Evolutionary conservation across 2,113 vertebrate species (phyloP).

Genomic region (Toxotes chatareus): DNA sequence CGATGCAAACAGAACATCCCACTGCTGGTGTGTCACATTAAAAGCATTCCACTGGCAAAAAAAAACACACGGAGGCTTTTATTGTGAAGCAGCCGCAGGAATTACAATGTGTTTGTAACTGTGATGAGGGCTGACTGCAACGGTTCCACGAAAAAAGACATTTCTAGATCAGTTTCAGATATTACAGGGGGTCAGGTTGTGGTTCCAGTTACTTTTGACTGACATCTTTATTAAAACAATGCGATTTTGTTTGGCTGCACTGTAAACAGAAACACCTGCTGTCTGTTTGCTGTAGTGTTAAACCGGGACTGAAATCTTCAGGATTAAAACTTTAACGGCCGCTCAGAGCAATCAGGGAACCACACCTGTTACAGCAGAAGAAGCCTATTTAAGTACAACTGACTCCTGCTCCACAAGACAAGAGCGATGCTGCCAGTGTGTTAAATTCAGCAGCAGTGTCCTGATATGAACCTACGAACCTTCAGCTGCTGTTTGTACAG

Average conservation of each 20-base stretch:
- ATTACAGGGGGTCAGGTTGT: not conserved
- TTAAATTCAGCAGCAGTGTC: not conserved
- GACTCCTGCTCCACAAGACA: not conserved
- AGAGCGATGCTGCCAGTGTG: not conserved
- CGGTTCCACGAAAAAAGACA: not conserved
- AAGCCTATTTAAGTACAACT: not conserved
- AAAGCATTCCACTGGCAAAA: not conserved
- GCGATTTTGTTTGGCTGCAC: not conserved
- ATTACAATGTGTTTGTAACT: not conserved
- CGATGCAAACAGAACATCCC: not conserved
- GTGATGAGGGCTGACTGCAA: not conserved
- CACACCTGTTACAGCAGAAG: not conserved
- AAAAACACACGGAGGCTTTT: not conserved
- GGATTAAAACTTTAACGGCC: not conserved
- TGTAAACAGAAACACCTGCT: not conserved
- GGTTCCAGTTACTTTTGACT: not conserved
- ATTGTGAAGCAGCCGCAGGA: not conserved
- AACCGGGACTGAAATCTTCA: not conserved
- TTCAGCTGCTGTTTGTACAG: not conserved
- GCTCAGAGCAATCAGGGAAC: not conserved
- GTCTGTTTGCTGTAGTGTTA: not conserved
- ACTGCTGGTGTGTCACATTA: not conserved
- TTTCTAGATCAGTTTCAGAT: not conserved
- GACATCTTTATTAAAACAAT: constrained; percentile 14
- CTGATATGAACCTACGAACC: not conserved